Percentiles rank a stretch among this genome's conserved stretches.
These are phyloP conservation scores for Mechanitis mazaeus DNA, from an alignment of 2,888 invertebrate species.

Conservation along the genomic window DNA sequence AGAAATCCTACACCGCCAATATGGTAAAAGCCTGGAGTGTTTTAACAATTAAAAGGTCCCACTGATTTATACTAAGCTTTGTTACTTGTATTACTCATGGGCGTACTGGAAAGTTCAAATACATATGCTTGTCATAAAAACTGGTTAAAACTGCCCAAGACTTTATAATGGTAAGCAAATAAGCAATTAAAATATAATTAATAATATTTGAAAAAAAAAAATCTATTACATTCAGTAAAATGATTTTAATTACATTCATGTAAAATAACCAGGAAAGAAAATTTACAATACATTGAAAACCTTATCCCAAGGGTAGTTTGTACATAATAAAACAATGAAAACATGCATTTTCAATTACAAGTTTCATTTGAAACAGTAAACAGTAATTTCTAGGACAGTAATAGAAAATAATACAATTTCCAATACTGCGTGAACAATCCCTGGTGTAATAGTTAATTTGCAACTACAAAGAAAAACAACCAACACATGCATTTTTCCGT, in stretches of 20 bases:
- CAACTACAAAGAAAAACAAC: slow-evolving; percentile 2
- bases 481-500: slow-evolving; percentile 23
- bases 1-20: slow-evolving; percentile 53
- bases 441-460: slow-evolving; percentile 3
- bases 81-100: not conserved
- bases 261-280: no score
- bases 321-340: no score
- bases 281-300: no score
- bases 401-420: slow-evolving; percentile 1
- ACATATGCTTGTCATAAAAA: not conserved
- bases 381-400: not conserved
- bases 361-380: no score
- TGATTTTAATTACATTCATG: no score
- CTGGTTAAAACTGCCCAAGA: no score
- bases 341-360: no score
- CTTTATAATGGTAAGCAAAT: no score
- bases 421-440: not conserved
- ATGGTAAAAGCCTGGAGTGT: slow-evolving; percentile 47
- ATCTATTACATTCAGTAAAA: no score
- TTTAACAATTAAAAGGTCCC: slow-evolving; percentile 45
- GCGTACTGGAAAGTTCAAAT: not conserved
- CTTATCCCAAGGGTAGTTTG: no score
- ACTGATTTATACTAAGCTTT: slow-evolving; percentile 10
- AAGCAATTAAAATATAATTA: no score
- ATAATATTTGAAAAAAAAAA: no score